phyloP scores from a whole-genome alignment of 2,888 invertebrate species.

The Antheraea assamensis region DNA sequence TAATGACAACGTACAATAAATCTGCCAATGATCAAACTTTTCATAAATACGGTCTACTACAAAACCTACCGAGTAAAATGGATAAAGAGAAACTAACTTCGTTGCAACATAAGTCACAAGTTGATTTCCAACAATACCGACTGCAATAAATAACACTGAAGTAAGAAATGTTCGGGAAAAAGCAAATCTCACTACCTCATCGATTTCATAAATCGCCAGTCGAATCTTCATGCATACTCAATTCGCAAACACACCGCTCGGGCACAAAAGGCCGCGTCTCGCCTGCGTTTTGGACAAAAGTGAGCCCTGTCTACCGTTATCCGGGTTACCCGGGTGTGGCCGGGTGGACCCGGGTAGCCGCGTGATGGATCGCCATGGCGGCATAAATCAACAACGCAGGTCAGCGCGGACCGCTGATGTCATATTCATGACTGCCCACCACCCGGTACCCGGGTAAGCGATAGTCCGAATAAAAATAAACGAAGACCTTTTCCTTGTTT shows the following conservation, averaged over 20 bases:
- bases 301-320: slow-evolving; percentile 38
- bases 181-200: slow-evolving; percentile 41
- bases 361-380: slow-evolving; percentile 66
- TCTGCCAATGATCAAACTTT: too few relatives aligned
- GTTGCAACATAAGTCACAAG: not conserved
- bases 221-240: slow-evolving; percentile 59
- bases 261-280: slow-evolving; percentile 40
- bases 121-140: not conserved
- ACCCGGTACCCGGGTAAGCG: slow-evolving; percentile 45
- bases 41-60: too few relatives aligned
- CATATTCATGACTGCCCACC: slow-evolving; percentile 71
- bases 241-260: slow-evolving; percentile 44
- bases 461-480: slow-evolving; percentile 47
- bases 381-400: slow-evolving; percentile 69
- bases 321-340: slow-evolving; percentile 24
- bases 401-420: slow-evolving; percentile 66
- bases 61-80: too few relatives aligned
- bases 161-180: slow-evolving; percentile 39
- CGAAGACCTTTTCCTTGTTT: slow-evolving; percentile 52
- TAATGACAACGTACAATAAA: too few relatives aligned
- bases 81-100: not conserved
- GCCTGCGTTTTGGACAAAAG: slow-evolving; percentile 44
- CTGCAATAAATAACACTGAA: slow-evolving; percentile 31
- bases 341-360: slow-evolving; percentile 41
- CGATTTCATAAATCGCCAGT: slow-evolving; percentile 49